Evolutionary conservation across 2,888 invertebrate species (phyloP).

Genomic region (Maniola hyperantus): DNA sequence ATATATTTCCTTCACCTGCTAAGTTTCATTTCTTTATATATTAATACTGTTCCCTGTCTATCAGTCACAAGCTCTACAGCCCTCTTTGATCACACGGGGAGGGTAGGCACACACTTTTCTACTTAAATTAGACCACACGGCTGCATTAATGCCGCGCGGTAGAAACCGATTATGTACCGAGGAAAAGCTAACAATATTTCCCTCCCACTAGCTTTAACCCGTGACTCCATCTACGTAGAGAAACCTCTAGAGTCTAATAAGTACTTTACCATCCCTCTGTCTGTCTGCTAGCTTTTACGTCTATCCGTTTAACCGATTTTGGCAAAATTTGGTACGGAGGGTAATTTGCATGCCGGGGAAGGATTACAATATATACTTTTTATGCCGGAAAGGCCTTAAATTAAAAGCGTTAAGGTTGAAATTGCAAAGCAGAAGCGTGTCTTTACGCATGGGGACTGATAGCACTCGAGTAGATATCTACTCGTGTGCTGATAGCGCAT

Average conservation of each 20-base stretch:
- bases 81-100: conserved; percentile 55
- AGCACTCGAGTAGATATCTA: no score
- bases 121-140: conserved; percentile 68
- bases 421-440: neutral
- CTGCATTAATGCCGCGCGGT: conserved; percentile 55
- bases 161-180: conserved; percentile 40
- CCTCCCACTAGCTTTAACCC: conserved; percentile 4
- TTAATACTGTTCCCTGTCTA: conserved; percentile 25
- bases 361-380: no score
- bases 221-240: neutral
- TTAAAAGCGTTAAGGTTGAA: neutral
- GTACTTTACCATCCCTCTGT: no score
- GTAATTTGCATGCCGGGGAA: no score
- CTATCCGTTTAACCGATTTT: no score
- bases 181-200: conserved; percentile 40
- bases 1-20: no score
- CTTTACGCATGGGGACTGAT: conserved; percentile 28
- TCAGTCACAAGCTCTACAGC: conserved; percentile 24
- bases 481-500: no score
- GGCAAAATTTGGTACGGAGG: no score
- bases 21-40: neutral
- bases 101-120: conserved; percentile 59
- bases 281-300: no score
- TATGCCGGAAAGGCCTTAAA: no score
- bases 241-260: no score